phyloP scores from a whole-genome alignment of 1,140 invertebrate genomes.

The Condylostylus longicornis region DNA sequence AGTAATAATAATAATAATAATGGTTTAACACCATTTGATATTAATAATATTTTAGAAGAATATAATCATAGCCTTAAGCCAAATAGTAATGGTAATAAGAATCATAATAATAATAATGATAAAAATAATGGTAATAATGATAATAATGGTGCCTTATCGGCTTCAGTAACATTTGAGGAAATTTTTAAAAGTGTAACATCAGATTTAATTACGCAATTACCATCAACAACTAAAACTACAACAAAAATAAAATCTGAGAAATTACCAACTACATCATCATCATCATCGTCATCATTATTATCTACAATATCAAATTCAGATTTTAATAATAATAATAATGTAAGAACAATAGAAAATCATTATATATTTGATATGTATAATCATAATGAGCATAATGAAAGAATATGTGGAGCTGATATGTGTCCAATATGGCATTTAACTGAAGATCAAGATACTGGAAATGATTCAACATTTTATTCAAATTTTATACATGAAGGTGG shows the following conservation, averaged over 20 bases:
- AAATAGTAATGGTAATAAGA: too few species aligned
- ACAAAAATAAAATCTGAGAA: neutral
- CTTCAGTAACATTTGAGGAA: too few species aligned
- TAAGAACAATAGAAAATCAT: neutral
- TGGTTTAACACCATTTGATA: too few species aligned
- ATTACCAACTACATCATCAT: neutral
- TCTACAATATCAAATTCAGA: neutral
- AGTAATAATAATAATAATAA: too few species aligned
- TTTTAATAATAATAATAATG: neutral
- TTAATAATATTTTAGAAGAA: too few species aligned
- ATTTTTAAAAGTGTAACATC: too few species aligned
- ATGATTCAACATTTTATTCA: conserved; percentile 14
- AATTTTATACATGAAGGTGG: conserved; percentile 19
- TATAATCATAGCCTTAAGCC: too few species aligned
- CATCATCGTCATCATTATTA: neutral
- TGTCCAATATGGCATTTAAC: conserved; percentile 30
- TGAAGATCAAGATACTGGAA: conserved; percentile 7
- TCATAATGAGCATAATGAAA: conserved; percentile 32
- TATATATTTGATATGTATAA: conserved; percentile 32
- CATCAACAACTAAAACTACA: neutral
- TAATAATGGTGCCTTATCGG: too few species aligned
- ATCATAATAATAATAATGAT: too few species aligned
- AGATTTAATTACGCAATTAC: neutral
- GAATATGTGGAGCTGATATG: conserved; percentile 38
- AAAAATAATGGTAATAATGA: too few species aligned